Evolutionary conservation across 2,797 vertebrate species (phyloP), one percentile per base, ranked within the genome.

Genomic region (Sardinella longiceps): DNA sequence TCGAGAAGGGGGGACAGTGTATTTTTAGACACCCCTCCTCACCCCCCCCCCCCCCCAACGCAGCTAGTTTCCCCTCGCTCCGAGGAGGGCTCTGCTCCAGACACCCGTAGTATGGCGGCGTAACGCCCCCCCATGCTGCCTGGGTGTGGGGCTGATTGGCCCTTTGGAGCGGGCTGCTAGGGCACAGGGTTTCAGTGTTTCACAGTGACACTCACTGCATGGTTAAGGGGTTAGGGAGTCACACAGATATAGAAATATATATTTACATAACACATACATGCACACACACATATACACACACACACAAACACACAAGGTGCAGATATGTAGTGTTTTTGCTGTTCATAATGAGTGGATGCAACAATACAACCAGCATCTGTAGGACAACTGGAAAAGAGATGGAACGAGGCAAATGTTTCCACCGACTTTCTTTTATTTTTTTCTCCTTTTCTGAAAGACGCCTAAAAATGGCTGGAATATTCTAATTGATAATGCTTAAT

Each of bases 341-440:
- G 86, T 89, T 89, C 94, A 86, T 87, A 94, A 92, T 91, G 89
- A 80, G 91, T 92, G 90, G 93, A 92, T 91, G 92, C 91, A 91
- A 94, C 94, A 95, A 92, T 90, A 91, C 93, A 94, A 94, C 91
- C 90, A 91, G 94, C 93, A 93, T 23, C 37, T 9, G 89, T 95
- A 77, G 33, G 37, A 12, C 37, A 77, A 77, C 70, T 77, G 70
- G 70, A 92, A 88, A 89, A 93, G 93, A 93, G 94, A 94, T 86
- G 82, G 14, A 37, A 88, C 74, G 50, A 46, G 74, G 53, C 7
- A 83, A 51, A 10, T 10, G 56, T 82, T 84, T 81, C 91, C 91
- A 92, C 91, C 94, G 93, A 93, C 91, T 94, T 92, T 93, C 93
- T 91, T 90, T 90, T 93, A 92, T 93, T 92, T 94, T 95, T 94